A percentile compares a stretch with the other conserved stretches of the same genome.
Conservation (phyloP, 2,113 vertebrate genomes). For the Butorides virescens region DNA sequence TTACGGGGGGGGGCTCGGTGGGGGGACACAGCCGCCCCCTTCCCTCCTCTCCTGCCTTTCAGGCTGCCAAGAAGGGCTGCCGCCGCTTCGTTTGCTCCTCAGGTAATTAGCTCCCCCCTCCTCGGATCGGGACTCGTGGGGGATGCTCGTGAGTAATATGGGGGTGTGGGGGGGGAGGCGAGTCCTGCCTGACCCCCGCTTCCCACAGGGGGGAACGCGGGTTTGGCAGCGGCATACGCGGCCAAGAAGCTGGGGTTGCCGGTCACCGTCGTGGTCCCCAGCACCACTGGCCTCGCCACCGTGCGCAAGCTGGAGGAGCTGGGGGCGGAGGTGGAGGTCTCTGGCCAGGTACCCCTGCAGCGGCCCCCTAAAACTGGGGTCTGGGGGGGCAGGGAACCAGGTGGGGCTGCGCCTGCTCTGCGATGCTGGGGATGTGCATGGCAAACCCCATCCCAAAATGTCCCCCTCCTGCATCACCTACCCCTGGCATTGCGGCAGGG, state of each 20-base stretch:
- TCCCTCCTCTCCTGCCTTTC: background rate
- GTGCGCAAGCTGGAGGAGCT: constrained; percentile 79
- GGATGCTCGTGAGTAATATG: background rate
- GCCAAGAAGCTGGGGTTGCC: constrained; percentile 82
- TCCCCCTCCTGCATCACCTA: background rate
- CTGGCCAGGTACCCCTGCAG: constrained; percentile 78
- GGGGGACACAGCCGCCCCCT: accelerated
- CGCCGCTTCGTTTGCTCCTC: constrained; percentile 85
- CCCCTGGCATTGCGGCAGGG: accelerated
- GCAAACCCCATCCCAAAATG: accelerated
- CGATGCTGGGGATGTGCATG: accelerated
- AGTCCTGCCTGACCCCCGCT: background rate
- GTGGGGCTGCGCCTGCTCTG: background rate
- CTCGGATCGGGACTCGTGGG: too few species aligned
- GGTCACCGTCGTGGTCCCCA: constrained; percentile 85
- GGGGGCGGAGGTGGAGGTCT: constrained; percentile 80
- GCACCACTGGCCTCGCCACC: constrained; percentile 63
- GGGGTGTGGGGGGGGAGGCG: accelerated
- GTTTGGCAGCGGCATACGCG: constrained; percentile 82
- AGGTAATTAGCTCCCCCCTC: constrained; percentile 70
- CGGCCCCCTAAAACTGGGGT: background rate
- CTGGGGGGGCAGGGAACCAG: too few species aligned
- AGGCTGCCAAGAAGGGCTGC: constrained; percentile 83
- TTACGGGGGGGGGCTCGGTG: accelerated
- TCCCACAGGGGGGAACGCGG: constrained; percentile 85